Evolutionary conservation across 2,888 invertebrate genomes (phyloP).

Genomic region (Hofmannophila pseudospretella): DNA sequence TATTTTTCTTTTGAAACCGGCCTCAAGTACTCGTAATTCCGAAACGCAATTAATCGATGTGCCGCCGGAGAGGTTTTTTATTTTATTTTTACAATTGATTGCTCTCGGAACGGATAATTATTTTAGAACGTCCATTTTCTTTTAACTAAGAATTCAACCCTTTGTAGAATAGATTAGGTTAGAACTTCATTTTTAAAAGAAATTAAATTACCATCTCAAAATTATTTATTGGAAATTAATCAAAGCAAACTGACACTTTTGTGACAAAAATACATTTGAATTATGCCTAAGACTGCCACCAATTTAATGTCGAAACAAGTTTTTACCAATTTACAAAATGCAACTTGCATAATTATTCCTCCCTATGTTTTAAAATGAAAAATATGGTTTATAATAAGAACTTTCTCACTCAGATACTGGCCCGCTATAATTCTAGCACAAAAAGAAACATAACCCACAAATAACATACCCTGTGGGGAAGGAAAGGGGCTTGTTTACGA

Average conservation of each 20-base stretch:
- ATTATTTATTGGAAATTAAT: no score
- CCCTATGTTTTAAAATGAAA: no score
- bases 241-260: background rate
- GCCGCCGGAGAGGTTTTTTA: constrained; percentile 20
- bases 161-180: background rate
- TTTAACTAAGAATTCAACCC: background rate
- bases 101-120: constrained; percentile 12
- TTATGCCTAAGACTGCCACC: no score
- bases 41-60: constrained; percentile 49
- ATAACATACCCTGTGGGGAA: constrained; percentile 7
- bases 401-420: background rate
- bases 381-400: no score
- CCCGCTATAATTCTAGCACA: background rate
- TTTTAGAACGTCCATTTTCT: background rate
- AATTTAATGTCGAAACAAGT: no score
- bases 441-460: constrained; percentile 6
- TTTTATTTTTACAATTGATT: constrained; percentile 23
- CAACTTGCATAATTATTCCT: no score
- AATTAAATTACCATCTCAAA: no score
- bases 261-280: no score
- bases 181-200: no score
- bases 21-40: constrained; percentile 42
- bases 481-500: constrained; percentile 8
- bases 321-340: no score
- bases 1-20: constrained; percentile 61